phyloP scores from a whole-genome alignment of 1,140 invertebrate species.

The Drepana arcuata region DNA sequence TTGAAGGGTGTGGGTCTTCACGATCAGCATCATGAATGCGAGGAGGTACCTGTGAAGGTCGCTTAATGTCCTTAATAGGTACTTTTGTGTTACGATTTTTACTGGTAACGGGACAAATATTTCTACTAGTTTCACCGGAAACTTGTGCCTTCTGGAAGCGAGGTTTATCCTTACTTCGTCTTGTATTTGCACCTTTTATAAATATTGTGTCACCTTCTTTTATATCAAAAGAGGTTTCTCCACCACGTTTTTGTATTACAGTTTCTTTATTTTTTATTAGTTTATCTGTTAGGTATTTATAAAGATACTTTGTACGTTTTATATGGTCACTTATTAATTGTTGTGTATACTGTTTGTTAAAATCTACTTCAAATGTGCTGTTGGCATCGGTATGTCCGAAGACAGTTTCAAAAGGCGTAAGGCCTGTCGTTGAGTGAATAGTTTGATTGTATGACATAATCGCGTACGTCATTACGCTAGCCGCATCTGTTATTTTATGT shows the following conservation, averaged over 20 bases:
- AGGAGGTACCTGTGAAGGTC: conserved; percentile 11
- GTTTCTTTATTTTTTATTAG: background rate
- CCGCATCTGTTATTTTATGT: conserved; percentile 16
- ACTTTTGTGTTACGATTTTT: conserved; percentile 15
- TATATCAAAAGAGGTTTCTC: conserved; percentile 3
- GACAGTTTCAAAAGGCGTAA: conserved; percentile 15
- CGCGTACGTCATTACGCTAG: conserved; percentile 12
- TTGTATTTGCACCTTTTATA: conserved; percentile 10
- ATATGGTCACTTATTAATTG: conserved; percentile 13
- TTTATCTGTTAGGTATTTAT: background rate
- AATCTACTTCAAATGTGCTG: conserved; percentile 5
- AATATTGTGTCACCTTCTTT: conserved; percentile 7
- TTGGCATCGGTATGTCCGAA: conserved; percentile 13
- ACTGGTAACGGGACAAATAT: conserved; percentile 12
- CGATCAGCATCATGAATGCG: background rate
- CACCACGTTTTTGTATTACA: background rate
- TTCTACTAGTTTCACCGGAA: conserved; percentile 4
- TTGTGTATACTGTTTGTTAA: conserved; percentile 9
- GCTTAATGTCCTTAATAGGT: conserved; percentile 13
- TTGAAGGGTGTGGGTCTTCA: conserved; percentile 12
- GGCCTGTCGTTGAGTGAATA: conserved; percentile 13
- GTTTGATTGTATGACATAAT: conserved; percentile 11
- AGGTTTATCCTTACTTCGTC: conserved; percentile 13
- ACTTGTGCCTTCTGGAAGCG: conserved; percentile 11
- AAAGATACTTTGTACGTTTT: conserved; percentile 7